Conservation (phyloP, 2,797 vertebrate species). For the Tamandua tetradactyla region DNA sequence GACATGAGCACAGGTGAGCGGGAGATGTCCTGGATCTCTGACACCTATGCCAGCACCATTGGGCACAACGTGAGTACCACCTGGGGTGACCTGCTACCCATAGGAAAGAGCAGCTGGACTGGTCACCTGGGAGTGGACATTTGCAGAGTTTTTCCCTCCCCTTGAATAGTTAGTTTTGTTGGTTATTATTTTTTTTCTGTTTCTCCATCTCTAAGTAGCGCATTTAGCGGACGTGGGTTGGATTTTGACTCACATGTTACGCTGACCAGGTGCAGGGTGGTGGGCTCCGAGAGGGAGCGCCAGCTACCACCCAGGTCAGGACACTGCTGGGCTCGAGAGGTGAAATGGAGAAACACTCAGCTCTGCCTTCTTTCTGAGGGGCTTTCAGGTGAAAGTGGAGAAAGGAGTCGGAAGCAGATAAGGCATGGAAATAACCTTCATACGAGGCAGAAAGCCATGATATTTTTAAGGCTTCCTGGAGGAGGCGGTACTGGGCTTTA, state of each 20-base stretch:
- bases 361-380: not conserved
- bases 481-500: not conserved
- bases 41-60: too few species aligned
- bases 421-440: not conserved
- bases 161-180: not conserved
- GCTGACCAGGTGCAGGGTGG: not conserved
- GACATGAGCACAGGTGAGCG: constrained; percentile 99
- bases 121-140: not conserved
- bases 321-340: not conserved
- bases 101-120: constrained; percentile 70
- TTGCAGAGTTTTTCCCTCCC: not conserved
- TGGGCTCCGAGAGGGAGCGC: not conserved
- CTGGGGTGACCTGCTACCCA: too few species aligned
- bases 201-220: not conserved
- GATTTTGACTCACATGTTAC: not conserved
- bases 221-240: not conserved
- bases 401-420: not conserved
- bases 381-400: not conserved
- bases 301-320: not conserved
- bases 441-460: not conserved
- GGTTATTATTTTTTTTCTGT: not conserved
- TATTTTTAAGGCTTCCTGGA: constrained; percentile 12
- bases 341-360: not conserved
- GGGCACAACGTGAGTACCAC: too few species aligned
- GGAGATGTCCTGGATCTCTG: constrained; percentile 99